These are phyloP conservation scores for cattle (Bos taurus) DNA, from an alignment of 2,113 vertebrate genomes.

Conservation along the genomic window DNA sequence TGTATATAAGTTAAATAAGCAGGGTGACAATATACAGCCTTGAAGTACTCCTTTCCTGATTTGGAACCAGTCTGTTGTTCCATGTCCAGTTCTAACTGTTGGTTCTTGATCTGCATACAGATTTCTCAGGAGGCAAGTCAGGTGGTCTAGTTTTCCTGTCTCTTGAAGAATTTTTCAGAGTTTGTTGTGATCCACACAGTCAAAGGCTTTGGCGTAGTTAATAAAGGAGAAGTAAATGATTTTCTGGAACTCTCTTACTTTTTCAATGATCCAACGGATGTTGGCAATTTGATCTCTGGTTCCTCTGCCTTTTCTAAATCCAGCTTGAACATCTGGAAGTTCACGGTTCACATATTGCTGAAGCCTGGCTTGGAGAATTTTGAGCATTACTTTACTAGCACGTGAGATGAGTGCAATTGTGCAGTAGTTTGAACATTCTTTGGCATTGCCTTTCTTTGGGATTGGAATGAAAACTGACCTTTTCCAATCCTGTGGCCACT, in stretches of 20 bases:
- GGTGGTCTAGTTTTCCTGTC: not conserved
- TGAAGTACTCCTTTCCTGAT: not conserved
- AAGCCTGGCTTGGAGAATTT: not conserved
- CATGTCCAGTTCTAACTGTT: not conserved
- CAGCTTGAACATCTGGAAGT: not conserved
- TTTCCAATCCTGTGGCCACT: not conserved
- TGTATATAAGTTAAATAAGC: not conserved
- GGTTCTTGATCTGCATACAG: not conserved
- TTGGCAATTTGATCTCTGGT: not conserved
- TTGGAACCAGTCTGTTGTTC: not conserved
- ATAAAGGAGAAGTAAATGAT: not conserved
- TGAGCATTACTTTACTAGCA: not conserved
- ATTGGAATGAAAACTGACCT: not conserved
- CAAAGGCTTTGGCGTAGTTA: not conserved
- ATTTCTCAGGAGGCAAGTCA: not conserved
- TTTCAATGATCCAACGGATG: fast-evolving
- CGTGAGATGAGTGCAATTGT: not conserved
- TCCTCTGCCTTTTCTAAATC: not conserved
- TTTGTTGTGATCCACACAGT: not conserved
- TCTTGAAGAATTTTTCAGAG: not conserved
- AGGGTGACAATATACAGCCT: not conserved
- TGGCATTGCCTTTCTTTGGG: not conserved
- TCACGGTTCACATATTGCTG: not conserved
- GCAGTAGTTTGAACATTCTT: fast-evolving
- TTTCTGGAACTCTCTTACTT: not conserved